phyloP scores from a whole-genome alignment of 2,797 vertebrate species.

The Sebastes umbrosus region DNA sequence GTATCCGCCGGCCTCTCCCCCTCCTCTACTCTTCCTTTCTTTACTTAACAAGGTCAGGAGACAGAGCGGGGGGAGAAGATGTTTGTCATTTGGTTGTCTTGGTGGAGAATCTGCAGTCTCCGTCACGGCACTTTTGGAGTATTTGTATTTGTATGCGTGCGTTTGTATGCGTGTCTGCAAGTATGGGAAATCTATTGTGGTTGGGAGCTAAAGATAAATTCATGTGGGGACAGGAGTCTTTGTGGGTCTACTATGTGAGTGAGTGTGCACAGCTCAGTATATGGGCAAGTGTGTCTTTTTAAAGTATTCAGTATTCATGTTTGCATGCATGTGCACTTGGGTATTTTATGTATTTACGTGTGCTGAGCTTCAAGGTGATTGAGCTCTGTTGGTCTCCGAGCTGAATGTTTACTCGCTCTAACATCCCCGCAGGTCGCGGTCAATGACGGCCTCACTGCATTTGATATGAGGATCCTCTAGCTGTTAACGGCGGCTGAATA shows the following conservation, averaged over 20 bases:
- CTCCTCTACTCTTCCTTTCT: conserved; percentile 48
- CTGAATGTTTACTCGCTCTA: neutral
- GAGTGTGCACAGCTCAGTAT: neutral
- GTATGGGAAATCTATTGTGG: conserved; percentile 47
- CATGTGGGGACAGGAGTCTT: conserved; percentile 3
- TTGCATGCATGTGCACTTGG: neutral
- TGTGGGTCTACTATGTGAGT: conserved; percentile 1
- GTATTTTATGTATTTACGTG: neutral
- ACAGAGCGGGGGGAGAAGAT: conserved; percentile 40
- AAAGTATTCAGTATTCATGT: neutral
- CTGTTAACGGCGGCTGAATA: conserved; percentile 29
- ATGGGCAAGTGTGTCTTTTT: neutral
- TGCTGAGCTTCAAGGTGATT: neutral
- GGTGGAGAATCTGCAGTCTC: conserved; percentile 35
- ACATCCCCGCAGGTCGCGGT: neutral
- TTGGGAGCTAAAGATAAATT: conserved; percentile 28
- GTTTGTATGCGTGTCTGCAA: conserved; percentile 8
- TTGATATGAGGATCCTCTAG: neutral
- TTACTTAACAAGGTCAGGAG: conserved; percentile 75
- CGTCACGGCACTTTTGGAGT: conserved; percentile 7
- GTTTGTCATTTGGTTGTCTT: conserved; percentile 56
- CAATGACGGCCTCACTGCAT: neutral
- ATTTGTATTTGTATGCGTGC: conserved; percentile 8
- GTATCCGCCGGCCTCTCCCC: conserved; percentile 41
- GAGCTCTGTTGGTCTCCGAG: neutral